These are phyloP conservation scores for Gryllus longicercus DNA, from an alignment of 2,888 invertebrate species.

Conservation along the genomic window DNA sequence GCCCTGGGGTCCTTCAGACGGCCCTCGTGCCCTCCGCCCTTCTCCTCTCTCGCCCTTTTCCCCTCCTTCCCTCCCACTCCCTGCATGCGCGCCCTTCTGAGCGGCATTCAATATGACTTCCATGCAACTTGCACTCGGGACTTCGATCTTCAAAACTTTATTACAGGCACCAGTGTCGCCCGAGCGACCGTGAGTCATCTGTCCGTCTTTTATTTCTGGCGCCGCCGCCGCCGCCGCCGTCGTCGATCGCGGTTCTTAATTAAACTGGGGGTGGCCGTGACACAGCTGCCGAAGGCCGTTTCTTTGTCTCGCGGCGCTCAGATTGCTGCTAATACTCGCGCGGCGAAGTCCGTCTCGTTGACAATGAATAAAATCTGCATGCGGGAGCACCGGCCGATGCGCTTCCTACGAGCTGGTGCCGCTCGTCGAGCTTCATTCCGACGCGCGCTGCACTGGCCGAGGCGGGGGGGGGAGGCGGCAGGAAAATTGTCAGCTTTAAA, in stretches of 20 bases:
- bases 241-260: neutral
- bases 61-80: neutral
- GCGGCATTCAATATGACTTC: constrained; percentile 4
- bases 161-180: neutral
- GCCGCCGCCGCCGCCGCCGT: neutral
- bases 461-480: too few relatives aligned
- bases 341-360: neutral
- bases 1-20: too few relatives aligned
- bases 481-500: too few relatives aligned
- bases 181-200: neutral
- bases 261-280: neutral
- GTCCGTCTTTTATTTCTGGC: constrained; percentile 2
- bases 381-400: neutral
- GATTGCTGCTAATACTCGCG: neutral
- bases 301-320: neutral
- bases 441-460: neutral
- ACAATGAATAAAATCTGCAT: neutral
- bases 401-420: neutral
- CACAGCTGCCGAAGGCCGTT: neutral
- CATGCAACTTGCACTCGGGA: neutral
- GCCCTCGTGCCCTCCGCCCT: too few relatives aligned
- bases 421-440: neutral
- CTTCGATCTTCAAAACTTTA: constrained; percentile 10
- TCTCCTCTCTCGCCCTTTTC: neutral
- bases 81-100: neutral